These are phyloP conservation scores for Tenodera sinensis DNA, from an alignment of 2,888 invertebrate species.

Conservation along the genomic window DNA sequence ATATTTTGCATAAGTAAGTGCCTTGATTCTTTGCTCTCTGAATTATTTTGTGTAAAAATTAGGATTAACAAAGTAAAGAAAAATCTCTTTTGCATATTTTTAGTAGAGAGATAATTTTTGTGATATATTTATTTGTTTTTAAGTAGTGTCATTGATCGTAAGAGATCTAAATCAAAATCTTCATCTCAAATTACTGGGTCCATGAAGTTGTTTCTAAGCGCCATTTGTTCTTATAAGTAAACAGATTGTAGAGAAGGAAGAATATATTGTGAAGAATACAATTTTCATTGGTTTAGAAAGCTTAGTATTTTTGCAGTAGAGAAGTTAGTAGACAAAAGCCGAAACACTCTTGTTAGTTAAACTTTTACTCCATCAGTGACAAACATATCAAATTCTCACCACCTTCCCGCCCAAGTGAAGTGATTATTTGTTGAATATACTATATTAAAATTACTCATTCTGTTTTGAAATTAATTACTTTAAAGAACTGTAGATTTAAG, in stretches of 20 bases:
- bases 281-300: neutral
- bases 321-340: neutral
- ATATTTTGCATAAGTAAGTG: neutral
- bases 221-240: neutral
- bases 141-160: neutral
- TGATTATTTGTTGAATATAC: neutral
- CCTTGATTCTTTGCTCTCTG: slow-evolving; percentile 8
- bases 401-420: neutral
- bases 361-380: neutral
- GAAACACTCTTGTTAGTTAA: neutral
- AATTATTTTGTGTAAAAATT: neutral
- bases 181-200: neutral
- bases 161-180: neutral
- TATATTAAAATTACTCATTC: no score
- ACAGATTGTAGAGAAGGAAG: neutral
- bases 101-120: neutral
- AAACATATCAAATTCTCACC: neutral
- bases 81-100: neutral
- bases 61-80: neutral
- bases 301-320: neutral
- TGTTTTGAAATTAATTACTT: no score
- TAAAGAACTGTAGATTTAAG: no score
- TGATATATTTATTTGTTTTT: neutral
- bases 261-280: neutral
- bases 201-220: neutral